These are phyloP conservation scores for Cryptus viduatorius DNA, from an alignment of 2,888 invertebrate species.

Conservation along the genomic window DNA sequence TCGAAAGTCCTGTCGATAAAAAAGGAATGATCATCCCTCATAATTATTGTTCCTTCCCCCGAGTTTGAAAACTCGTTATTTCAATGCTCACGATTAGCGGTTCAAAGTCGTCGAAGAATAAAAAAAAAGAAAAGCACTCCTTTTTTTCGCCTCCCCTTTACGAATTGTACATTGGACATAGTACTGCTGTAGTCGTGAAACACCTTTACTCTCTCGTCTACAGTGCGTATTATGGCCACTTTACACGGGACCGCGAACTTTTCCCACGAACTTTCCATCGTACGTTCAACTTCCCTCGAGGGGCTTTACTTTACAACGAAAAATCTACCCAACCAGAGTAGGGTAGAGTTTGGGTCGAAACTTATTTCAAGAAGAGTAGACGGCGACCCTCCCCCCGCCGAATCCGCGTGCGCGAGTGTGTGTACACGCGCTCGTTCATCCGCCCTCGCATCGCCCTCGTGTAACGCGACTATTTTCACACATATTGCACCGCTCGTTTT, in stretches of 20 bases:
- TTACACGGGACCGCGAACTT: conserved; percentile 57
- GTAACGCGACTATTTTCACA: background rate
- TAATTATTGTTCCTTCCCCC: background rate
- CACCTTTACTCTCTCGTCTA: conserved; percentile 37
- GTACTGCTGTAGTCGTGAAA: conserved; percentile 10
- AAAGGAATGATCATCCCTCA: conserved; percentile 20
- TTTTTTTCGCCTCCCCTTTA: background rate
- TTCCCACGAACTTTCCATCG: conserved; percentile 56
- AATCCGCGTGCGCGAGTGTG: background rate
- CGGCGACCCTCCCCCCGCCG: background rate
- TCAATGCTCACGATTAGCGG: conserved; percentile 49
- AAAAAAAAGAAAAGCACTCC: conserved; percentile 21
- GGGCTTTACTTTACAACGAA: conserved; percentile 52
- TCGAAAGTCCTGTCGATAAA: background rate
- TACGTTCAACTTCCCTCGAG: conserved; percentile 55
- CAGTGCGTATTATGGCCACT: conserved; percentile 60
- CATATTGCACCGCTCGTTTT: conserved; percentile 34
- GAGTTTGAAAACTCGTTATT: conserved; percentile 40
- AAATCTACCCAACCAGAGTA: conserved; percentile 43
- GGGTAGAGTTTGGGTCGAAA: conserved; percentile 38
- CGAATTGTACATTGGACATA: conserved; percentile 9
- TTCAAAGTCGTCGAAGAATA: conserved; percentile 20
- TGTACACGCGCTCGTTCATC: background rate
- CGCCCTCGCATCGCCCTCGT: background rate
- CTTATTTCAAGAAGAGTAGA: conserved; percentile 51